A percentile compares a stretch with the other conserved stretches of the same genome.
phyloP scores from a whole-genome alignment of 2,113 vertebrate genomes.

The Melospiza georgiana region DNA sequence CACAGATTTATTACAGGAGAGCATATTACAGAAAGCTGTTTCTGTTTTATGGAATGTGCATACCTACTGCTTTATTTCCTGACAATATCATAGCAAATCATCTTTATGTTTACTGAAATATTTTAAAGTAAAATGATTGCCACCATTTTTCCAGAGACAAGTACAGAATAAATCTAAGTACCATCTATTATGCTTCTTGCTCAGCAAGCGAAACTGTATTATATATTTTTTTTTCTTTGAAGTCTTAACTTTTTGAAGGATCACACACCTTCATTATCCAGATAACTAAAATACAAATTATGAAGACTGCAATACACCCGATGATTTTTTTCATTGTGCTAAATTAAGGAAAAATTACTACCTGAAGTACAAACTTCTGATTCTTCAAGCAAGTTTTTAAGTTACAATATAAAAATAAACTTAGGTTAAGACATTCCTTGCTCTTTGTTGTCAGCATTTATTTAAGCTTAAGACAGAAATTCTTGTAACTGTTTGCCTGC shows the following conservation, averaged over 20 bases:
- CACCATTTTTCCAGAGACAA: background rate
- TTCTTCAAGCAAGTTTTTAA: background rate
- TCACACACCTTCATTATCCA: background rate
- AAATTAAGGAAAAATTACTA: background rate
- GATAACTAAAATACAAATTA: background rate
- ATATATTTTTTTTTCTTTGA: slow-evolving; percentile 6
- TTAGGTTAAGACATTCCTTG: background rate
- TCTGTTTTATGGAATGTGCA: background rate
- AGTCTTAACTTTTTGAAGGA: background rate
- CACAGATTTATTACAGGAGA: slow-evolving; percentile 18
- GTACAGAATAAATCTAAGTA: background rate
- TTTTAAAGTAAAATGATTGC: background rate
- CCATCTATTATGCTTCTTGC: background rate
- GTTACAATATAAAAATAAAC: background rate
- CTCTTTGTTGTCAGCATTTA: background rate
- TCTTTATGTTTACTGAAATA: slow-evolving; percentile 5
- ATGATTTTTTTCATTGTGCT: background rate
- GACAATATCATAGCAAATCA: slow-evolving; percentile 1
- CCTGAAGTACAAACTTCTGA: background rate
- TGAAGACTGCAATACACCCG: background rate
- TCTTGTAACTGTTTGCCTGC: background rate
- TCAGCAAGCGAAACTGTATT: background rate
- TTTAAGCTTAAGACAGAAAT: background rate
- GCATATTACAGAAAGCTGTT: background rate
- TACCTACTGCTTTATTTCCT: slow-evolving; percentile 22